Percentiles rank a stretch among this genome's conserved stretches.
phyloP scores from a whole-genome alignment of 2,113 vertebrate species.

The Sphaerodactylus townsendi region DNA sequence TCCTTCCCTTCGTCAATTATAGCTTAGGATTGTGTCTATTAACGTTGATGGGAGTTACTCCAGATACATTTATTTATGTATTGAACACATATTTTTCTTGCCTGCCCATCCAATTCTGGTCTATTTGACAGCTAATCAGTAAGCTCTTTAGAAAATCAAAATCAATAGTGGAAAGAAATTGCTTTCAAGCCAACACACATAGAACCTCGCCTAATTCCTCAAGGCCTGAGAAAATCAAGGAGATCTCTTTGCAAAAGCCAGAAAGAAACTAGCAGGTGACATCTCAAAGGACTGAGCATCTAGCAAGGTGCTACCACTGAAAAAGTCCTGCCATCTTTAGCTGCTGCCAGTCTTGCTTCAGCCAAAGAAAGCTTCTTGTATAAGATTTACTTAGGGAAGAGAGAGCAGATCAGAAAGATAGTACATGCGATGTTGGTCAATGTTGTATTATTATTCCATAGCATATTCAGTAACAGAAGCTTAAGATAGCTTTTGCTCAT shows the following conservation, averaged over 20 bases:
- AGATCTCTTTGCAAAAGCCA: background rate
- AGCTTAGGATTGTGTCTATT: too few relatives aligned
- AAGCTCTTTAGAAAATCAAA: background rate
- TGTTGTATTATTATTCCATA: background rate
- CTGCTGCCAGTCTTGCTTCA: background rate
- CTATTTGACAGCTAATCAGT: too few relatives aligned
- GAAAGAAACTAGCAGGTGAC: background rate
- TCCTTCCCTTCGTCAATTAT: too few relatives aligned
- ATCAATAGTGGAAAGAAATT: background rate
- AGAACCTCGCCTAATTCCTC: background rate
- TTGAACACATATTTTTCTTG: background rate
- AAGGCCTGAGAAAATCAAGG: background rate
- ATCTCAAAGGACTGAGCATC: background rate
- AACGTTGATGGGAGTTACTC: conserved; percentile 57
- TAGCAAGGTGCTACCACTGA: background rate
- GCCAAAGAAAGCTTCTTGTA: background rate
- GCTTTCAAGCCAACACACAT: background rate
- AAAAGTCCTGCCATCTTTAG: background rate
- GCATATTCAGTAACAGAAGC: background rate
- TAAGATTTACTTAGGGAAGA: too few relatives aligned
- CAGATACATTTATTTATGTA: conserved; percentile 24
- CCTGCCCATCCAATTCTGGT: background rate
- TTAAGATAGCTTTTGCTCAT: background rate
- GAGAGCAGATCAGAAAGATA: conserved; percentile 24
- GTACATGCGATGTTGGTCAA: conserved; percentile 30